These are phyloP conservation scores for Lanius collurio DNA, from an alignment of 2,113 vertebrate species.

Conservation along the genomic window DNA sequence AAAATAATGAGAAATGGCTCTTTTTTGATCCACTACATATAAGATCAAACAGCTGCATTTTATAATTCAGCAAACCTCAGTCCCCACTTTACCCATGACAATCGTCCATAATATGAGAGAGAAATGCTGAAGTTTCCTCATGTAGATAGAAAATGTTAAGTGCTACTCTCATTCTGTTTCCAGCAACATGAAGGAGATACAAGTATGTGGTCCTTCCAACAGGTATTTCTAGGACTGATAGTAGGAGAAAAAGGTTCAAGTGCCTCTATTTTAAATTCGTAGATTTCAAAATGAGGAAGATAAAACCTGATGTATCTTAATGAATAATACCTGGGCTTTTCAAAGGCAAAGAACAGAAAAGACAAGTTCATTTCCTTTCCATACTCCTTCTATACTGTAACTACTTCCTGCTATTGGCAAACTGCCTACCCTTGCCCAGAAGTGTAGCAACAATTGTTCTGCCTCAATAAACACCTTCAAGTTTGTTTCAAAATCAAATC, in stretches of 20 bases:
- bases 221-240: neutral
- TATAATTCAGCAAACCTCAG: conserved; percentile 38
- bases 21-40: neutral
- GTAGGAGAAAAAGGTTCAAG: conserved; percentile 11
- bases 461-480: neutral
- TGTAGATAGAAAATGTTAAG: neutral
- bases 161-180: neutral
- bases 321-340: neutral
- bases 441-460: neutral
- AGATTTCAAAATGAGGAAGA: neutral
- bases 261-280: neutral
- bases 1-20: neutral
- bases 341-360: neutral
- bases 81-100: neutral
- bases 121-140: neutral
- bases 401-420: neutral
- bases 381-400: neutral
- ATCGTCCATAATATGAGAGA: neutral
- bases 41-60: conserved; percentile 37
- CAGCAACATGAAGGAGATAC: neutral
- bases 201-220: neutral
- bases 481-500: neutral
- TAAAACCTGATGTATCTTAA: neutral
- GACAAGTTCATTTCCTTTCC: neutral
- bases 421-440: neutral